A percentile compares a stretch with the other conserved stretches of the same genome.
These are phyloP conservation scores for Campylomormyrus numenius DNA, from an alignment of 2,113 vertebrate genomes.

Conservation along the genomic window DNA sequence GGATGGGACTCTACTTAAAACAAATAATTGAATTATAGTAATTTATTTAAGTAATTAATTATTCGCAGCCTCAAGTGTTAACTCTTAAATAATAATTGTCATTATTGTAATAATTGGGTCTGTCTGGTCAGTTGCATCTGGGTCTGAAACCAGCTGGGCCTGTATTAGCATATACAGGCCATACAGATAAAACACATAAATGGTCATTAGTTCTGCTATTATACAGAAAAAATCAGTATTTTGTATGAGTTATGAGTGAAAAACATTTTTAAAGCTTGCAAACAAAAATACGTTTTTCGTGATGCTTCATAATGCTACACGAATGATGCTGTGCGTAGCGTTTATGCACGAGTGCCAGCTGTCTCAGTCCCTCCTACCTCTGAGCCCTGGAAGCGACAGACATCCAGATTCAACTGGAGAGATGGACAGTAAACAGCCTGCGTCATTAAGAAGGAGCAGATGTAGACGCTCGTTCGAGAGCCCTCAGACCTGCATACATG, in stretches of 20 bases:
- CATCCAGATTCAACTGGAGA: neutral
- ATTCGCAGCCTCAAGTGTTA: neutral
- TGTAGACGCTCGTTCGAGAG: neutral
- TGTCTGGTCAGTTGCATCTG: too few species aligned
- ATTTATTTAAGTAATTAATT: neutral
- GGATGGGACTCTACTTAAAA: neutral
- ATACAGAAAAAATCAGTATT: neutral
- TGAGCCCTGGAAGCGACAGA: neutral
- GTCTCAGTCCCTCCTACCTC: neutral
- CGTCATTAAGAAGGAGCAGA: neutral
- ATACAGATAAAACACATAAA: neutral
- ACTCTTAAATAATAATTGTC: neutral
- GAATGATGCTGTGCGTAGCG: neutral
- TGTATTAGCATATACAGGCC: neutral
- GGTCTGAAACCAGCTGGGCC: neutral
- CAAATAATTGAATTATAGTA: neutral
- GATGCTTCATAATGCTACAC: neutral
- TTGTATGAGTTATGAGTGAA: neutral
- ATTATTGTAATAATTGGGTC: neutral
- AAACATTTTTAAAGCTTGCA: neutral
- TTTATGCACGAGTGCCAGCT: neutral
- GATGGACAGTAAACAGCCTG: neutral
- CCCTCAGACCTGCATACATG: neutral
- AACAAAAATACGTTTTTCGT: neutral
- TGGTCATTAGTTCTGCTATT: neutral